Evolutionary conservation across 1,140 invertebrate species (phyloP).

Genomic region (Drosophila grimshawi): DNA sequence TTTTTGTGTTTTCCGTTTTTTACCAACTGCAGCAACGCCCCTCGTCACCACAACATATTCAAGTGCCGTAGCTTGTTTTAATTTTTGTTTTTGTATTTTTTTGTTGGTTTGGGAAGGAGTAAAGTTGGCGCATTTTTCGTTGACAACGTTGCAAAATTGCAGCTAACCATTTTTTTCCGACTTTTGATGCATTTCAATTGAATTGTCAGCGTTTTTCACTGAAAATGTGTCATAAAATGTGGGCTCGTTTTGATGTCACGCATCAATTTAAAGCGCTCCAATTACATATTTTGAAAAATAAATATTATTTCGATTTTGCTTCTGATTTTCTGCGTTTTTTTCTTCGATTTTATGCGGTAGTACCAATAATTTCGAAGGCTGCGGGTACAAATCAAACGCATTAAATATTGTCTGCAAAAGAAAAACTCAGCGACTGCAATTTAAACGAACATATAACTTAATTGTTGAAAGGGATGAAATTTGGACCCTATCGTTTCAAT

Average conservation of each 20-base stretch:
- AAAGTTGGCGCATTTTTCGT: constrained; percentile 26
- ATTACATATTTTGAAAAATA: constrained; percentile 3
- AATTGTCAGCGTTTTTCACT: constrained; percentile 72
- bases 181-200: constrained; percentile 64
- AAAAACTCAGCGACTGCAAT: no score
- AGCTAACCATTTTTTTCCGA: constrained; percentile 29
- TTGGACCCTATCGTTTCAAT: no score
- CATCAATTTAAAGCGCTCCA: constrained; percentile 20
- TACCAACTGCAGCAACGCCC: constrained; percentile 16
- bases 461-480: no score
- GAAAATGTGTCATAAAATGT: constrained; percentile 54
- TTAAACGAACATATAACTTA: no score
- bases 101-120: not conserved
- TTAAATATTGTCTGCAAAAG: not conserved
- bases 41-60: constrained; percentile 17
- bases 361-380: not conserved
- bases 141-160: constrained; percentile 61
- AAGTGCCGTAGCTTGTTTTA: constrained; percentile 56
- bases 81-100: constrained; percentile 62
- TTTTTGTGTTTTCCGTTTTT: constrained; percentile 39
- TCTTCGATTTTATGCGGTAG: not conserved
- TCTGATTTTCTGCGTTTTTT: not conserved
- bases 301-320: not conserved
- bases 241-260: constrained; percentile 26
- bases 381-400: not conserved